phyloP scores from a whole-genome alignment of 2,797 vertebrate genomes.

The Ctenosaura bakeri region DNA sequence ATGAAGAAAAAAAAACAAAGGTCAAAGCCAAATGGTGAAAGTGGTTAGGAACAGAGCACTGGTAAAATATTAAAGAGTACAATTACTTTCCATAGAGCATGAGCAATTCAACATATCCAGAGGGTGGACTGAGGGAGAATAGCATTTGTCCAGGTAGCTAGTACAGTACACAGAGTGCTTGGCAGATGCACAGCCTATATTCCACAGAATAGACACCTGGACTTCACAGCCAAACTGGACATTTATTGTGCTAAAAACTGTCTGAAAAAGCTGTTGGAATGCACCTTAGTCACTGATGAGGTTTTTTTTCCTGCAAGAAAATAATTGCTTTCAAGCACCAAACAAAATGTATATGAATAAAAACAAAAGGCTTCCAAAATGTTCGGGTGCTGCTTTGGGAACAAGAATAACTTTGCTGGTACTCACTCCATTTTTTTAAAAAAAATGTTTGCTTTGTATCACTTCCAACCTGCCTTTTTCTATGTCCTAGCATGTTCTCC shows the following conservation, averaged over 20 bases:
- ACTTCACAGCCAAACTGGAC: not conserved
- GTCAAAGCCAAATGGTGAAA: not conserved
- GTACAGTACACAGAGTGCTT: not conserved
- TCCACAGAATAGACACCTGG: not conserved
- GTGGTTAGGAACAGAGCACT: not conserved
- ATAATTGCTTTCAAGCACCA: not conserved
- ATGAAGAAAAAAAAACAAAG: not conserved
- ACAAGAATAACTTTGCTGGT: not conserved
- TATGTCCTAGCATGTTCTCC: not conserved
- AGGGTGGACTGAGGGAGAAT: not conserved
- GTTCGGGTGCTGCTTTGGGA: not conserved
- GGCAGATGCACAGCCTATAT: not conserved
- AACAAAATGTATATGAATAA: conserved; percentile 1
- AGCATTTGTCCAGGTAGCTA: not conserved
- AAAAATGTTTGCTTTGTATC: not conserved
- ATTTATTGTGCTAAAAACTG: not conserved
- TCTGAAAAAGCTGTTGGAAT: not conserved
- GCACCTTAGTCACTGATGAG: not conserved
- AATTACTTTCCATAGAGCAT: conserved; percentile 3
- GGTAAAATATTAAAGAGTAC: not conserved
- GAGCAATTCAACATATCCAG: not conserved
- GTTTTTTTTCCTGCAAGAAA: not conserved
- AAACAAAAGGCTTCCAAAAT: not conserved
- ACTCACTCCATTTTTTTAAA: not conserved
- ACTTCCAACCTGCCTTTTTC: not conserved